Evolutionary conservation across 1,140 invertebrate species (phyloP).

Genomic region (Akabosia matsudoensis): DNA sequence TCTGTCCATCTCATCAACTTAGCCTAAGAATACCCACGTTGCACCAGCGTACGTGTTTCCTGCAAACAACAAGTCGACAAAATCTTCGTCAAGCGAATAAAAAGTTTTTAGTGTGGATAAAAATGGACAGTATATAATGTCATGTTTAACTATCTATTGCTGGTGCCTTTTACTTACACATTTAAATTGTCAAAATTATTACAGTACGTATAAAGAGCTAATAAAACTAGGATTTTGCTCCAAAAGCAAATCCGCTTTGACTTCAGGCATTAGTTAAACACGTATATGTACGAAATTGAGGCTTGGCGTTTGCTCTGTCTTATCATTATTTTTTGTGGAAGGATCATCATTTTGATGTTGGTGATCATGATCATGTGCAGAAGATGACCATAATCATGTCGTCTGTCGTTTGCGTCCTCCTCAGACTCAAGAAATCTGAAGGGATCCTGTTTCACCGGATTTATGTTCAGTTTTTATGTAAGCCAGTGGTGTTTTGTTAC

Average conservation of each 20-base stretch:
- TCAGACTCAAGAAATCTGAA: neutral
- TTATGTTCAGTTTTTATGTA: neutral
- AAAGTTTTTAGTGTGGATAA: neutral
- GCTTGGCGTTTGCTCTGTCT: too few relatives aligned
- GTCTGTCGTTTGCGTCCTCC: neutral
- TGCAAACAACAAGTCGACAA: too few relatives aligned
- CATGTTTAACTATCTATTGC: neutral
- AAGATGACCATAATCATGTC: neutral
- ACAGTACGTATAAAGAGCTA: neutral
- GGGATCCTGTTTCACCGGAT: conserved; percentile 15
- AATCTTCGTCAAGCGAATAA: neutral
- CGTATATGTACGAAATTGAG: conserved; percentile 4
- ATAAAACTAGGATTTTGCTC: too few relatives aligned
- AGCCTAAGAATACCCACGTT: too few relatives aligned
- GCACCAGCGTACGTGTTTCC: too few relatives aligned
- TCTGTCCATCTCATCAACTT: neutral
- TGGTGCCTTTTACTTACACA: too few relatives aligned
- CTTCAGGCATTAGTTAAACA: too few relatives aligned
- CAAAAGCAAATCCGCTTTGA: too few relatives aligned
- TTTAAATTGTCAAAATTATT: conserved; percentile 5
- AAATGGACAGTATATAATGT: neutral
- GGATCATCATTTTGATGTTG: neutral
- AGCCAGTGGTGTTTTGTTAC: conserved; percentile 17
- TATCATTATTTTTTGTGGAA: too few relatives aligned
- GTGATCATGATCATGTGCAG: neutral